Evolutionary conservation across 2,888 invertebrate species (phyloP), one percentile per base, ranked within the genome.

Genomic region (Ophion obscuratus): DNA sequence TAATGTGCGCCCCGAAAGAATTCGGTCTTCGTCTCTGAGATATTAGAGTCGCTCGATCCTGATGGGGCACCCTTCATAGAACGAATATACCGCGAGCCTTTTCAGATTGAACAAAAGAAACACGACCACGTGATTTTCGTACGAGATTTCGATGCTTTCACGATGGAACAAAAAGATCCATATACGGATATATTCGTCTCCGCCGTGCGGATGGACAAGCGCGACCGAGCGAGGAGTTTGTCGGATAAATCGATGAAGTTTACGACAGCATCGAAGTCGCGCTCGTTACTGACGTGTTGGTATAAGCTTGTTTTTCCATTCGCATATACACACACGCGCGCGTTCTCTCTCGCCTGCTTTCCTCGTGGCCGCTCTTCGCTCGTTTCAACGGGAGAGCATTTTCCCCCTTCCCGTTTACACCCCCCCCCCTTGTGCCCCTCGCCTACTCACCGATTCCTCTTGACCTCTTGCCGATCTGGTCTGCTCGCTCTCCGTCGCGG

Each of bases 331-430:
- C 84, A 79, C 88, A 83, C 87, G 86, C 87, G 84, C 87, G 86
- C 87, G 84, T 87, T 85, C 87, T 88, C 89, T 89, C 87, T 81
- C 88, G 90, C 88, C 82, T 88, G 84, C 89, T 88, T 53, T 53
- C 53, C 88, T 85, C 75, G 71, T 79, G 73, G 84, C 70, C 78
- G 68, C 44, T 83, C 90, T 85, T 87, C 20, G 76, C 83, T 36
- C 87, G 64, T 57, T 77, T 70, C 57, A 57, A 24, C 75, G 53
- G 75, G 73, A 80, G 78, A 79, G 75, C 3, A 40, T 27, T 44
- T 36, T 64, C 81, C 77, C 83, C 81, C 14, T 59, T 47, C 20
- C 73, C 36, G 61, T 64, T 40, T 57, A 62, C 75, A n/a, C 17
- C 47, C 3, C 47, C 4, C 53, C 14, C 17, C 5, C 14, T 14